A percentile compares a stretch with the other conserved stretches of the same genome.
These are phyloP conservation scores for Loris lydekkerianus DNA, from an alignment of 2,797 vertebrate species.

Conservation along the genomic window DNA sequence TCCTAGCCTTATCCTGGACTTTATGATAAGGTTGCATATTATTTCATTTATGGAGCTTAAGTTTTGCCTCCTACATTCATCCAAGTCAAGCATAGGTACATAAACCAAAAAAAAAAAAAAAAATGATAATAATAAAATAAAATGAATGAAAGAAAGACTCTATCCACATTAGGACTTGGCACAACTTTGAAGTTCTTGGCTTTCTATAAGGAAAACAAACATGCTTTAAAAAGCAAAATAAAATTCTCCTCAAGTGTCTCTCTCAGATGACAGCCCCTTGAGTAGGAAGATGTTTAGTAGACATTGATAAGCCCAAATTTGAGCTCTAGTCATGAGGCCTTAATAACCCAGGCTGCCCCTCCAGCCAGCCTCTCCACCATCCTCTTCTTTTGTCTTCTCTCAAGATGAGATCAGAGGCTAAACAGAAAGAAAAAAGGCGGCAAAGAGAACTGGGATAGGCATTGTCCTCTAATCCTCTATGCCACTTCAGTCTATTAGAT, in stretches of 20 bases:
- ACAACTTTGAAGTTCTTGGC: slow-evolving; percentile 15
- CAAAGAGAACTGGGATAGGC: not conserved
- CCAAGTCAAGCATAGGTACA: not conserved
- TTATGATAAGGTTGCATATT: not conserved
- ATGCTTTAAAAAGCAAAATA: slow-evolving; percentile 1
- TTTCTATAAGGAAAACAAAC: not conserved
- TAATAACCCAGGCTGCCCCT: not conserved
- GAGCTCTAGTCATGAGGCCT: not conserved
- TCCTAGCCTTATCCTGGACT: not conserved
- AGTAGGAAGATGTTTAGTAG: not conserved
- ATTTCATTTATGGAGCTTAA: not conserved
- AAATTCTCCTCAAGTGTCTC: not conserved
- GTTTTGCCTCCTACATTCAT: not conserved
- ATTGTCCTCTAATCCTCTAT: not conserved
- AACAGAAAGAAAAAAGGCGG: not conserved
- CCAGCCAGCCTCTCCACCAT: not conserved
- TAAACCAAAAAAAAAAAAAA: not conserved
- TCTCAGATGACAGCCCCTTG: not conserved
- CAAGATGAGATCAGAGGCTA: not conserved
- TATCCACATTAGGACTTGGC: not conserved
- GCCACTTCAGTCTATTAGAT: not conserved
- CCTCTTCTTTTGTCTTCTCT: not conserved
- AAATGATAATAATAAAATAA: not conserved
- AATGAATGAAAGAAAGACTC: not conserved
- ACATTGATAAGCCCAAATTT: not conserved